phyloP scores from a whole-genome alignment of 2,888 invertebrate genomes.

The Andricus quercusramuli region DNA sequence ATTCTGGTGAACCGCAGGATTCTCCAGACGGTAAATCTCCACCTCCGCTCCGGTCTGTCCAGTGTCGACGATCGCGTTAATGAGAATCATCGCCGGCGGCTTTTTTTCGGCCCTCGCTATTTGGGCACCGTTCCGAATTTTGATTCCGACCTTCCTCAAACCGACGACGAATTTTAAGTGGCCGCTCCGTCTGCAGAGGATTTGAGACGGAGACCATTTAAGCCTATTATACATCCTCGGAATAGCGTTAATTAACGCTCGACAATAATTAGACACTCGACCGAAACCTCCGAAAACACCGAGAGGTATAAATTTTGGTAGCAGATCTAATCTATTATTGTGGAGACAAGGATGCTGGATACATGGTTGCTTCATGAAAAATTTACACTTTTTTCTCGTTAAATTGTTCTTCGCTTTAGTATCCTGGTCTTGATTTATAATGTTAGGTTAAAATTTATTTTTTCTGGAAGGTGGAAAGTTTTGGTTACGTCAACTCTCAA shows the following conservation, averaged over 20 bases:
- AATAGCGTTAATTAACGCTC: constrained; percentile 23
- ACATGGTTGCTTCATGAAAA: constrained; percentile 25
- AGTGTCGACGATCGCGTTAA: constrained; percentile 63
- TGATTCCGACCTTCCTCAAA: constrained; percentile 31
- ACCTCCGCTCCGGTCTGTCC: constrained; percentile 52
- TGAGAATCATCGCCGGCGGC: constrained; percentile 57
- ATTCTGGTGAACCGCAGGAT: constrained; percentile 57
- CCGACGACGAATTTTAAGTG: constrained; percentile 13
- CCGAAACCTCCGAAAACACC: constrained; percentile 14
- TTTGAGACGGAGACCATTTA: neutral
- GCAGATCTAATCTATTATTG: constrained; percentile 22
- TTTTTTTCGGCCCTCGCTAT: constrained; percentile 29
- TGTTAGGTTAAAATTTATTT: neutral
- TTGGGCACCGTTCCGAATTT: constrained; percentile 36
- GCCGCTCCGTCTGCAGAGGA: neutral
- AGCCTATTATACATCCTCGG: neutral
- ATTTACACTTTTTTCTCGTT: constrained; percentile 49
- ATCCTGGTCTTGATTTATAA: constrained; percentile 8
- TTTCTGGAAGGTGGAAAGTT: neutral
- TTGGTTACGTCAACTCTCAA: neutral
- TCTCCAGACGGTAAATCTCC: constrained; percentile 63
- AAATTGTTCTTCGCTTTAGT: constrained; percentile 28
- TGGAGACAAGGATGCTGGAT: constrained; percentile 4
- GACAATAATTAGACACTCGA: constrained; percentile 24
- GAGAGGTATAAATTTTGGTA: constrained; percentile 16